These are phyloP conservation scores for Fratercula arctica DNA, from an alignment of 2,797 vertebrate genomes.

Conservation along the genomic window DNA sequence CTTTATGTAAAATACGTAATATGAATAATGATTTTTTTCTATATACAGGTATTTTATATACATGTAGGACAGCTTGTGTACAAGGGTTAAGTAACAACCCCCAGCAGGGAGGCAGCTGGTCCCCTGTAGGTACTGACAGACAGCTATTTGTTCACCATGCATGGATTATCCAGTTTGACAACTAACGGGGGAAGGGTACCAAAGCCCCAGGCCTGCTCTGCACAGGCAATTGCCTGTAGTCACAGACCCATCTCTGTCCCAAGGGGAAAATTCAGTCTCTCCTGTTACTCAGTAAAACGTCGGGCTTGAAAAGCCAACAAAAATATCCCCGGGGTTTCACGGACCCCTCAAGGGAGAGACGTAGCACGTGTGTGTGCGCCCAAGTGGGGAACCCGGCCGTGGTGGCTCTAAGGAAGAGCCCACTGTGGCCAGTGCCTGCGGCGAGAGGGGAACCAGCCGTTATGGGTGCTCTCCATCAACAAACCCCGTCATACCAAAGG, in stretches of 20 bases:
- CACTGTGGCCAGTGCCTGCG: accelerated
- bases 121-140: background rate
- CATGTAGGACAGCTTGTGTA: background rate
- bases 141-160: background rate
- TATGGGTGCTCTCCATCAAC: background rate
- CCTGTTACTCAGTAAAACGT: background rate
- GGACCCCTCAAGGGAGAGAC: background rate
- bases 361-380: accelerated
- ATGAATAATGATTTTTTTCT: background rate
- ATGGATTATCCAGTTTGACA: background rate
- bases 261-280: background rate
- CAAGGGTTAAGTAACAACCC: background rate
- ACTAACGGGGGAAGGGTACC: background rate
- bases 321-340: background rate
- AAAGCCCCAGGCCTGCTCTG: background rate
- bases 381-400: accelerated
- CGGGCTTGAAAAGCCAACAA: background rate
- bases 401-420: background rate
- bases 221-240: background rate
- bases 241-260: background rate
- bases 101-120: background rate
- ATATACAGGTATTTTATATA: background rate
- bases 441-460: accelerated
- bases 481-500: background rate
- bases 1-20: background rate